Evolutionary conservation across 2,797 vertebrate species (phyloP).

Genomic region (Rhinella marina): DNA sequence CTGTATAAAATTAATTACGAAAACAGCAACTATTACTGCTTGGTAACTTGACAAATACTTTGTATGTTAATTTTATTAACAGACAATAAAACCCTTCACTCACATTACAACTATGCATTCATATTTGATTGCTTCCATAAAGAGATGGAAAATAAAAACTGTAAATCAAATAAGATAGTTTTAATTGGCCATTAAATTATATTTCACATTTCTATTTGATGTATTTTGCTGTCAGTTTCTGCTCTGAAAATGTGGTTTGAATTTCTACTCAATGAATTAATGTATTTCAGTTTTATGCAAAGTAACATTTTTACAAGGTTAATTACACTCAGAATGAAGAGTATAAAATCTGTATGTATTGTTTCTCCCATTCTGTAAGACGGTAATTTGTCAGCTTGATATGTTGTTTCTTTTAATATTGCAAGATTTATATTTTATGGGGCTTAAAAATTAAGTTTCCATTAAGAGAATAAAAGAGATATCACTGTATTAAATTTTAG

Average conservation of each 20-base stretch:
- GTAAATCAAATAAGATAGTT: constrained; percentile 46
- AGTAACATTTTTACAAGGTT: constrained; percentile 53
- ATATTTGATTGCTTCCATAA: constrained; percentile 26
- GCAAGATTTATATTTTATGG: background rate
- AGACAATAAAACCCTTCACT: constrained; percentile 26
- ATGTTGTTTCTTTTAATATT: constrained; percentile 34
- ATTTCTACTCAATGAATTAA: constrained; percentile 51
- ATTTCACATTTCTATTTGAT: constrained; percentile 39
- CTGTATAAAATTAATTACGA: background rate
- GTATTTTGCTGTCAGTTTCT: constrained; percentile 41
- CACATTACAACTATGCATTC: constrained; percentile 26
- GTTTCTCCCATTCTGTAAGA: constrained; percentile 33
- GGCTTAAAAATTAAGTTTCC: background rate
- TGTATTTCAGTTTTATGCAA: constrained; percentile 28
- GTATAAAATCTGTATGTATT: constrained; percentile 42
- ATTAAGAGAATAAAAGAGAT: no score
- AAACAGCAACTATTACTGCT: background rate
- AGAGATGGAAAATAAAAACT: constrained; percentile 36
- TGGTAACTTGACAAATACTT: constrained; percentile 12
- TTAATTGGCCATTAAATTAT: constrained; percentile 52
- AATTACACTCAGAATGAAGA: constrained; percentile 48
- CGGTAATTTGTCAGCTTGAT: constrained; percentile 47
- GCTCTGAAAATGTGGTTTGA: constrained; percentile 18
- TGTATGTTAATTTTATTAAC: constrained; percentile 38
- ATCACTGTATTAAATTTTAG: no score